Percentiles rank a stretch among this genome's conserved stretches.
These are phyloP conservation scores for Anoplophora glabripennis DNA, from an alignment of 1,140 invertebrate genomes.

Conservation along the genomic window DNA sequence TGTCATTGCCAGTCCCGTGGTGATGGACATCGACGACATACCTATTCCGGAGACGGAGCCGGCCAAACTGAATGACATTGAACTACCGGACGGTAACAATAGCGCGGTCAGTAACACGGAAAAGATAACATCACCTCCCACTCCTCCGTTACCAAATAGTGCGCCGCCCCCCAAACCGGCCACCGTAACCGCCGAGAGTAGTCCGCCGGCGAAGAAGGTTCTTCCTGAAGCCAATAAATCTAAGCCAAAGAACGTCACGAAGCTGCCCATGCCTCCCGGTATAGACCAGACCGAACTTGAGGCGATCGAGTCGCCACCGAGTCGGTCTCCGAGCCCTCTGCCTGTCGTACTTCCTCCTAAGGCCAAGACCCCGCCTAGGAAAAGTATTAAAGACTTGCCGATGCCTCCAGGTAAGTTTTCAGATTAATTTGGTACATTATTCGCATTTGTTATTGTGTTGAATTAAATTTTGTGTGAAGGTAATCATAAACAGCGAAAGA, in stretches of 20 bases:
- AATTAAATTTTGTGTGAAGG: too few relatives aligned
- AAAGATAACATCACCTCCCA: constrained; percentile 7
- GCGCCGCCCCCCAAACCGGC: constrained; percentile 17
- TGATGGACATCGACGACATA: constrained; percentile 47
- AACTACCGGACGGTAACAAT: constrained; percentile 21
- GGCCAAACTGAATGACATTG: constrained; percentile 30
- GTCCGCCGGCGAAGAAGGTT: neutral
- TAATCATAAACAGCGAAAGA: too few relatives aligned
- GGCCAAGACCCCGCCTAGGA: constrained; percentile 53
- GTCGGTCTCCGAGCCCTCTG: constrained; percentile 59
- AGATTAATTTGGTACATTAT: too few relatives aligned
- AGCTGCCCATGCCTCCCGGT: constrained; percentile 80
- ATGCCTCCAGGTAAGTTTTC: constrained; percentile 74
- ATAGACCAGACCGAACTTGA: constrained; percentile 76
- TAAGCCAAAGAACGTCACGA: constrained; percentile 67
- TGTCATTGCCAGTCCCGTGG: constrained; percentile 24
- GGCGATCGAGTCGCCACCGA: constrained; percentile 68
- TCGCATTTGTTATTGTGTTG: constrained; percentile 11
- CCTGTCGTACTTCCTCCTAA: constrained; percentile 51
- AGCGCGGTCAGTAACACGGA: constrained; percentile 1
- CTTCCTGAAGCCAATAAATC: constrained; percentile 13
- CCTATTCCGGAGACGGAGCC: constrained; percentile 29
- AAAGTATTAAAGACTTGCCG: constrained; percentile 79
- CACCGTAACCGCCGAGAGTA: neutral
- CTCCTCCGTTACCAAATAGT: constrained; percentile 11